Conservation (phyloP, 2,888 invertebrate species). For the Ormia ochracea region DNA sequence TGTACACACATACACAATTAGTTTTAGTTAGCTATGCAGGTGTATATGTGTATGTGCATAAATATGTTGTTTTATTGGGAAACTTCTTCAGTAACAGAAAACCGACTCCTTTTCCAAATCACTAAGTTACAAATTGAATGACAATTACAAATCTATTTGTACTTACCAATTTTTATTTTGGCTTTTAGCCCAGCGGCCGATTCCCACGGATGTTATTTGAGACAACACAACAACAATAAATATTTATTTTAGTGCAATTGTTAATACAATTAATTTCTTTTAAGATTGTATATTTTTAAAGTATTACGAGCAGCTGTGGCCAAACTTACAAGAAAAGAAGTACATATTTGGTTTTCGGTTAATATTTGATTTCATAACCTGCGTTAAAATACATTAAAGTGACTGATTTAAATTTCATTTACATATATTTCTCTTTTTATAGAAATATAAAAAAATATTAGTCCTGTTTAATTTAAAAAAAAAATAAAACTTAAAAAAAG, state of each 20-base stretch:
- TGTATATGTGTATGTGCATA: too few species aligned
- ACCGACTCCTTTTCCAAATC: not conserved
- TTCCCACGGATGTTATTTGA: not conserved
- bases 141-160: too few species aligned
- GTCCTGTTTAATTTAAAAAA: not conserved
- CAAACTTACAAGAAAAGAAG: not conserved
- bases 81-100: not conserved
- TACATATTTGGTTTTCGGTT: not conserved
- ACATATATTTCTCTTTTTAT: not conserved
- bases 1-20: too few species aligned
- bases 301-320: not conserved
- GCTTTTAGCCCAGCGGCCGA: conserved; percentile 1
- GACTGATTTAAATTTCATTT: not conserved
- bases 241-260: conserved; percentile 6
- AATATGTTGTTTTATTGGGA: too few species aligned
- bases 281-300: not conserved
- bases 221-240: conserved; percentile 16
- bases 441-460: not conserved
- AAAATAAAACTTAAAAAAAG: not conserved
- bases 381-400: not conserved
- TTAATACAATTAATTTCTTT: conserved; percentile 3
- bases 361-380: not conserved
- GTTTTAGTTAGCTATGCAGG: too few species aligned
- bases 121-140: not conserved
- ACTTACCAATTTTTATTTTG: conserved; percentile 23